Evolutionary conservation across 2,113 vertebrate species (phyloP), one percentile per base, ranked within the genome.

Genomic region (Rhinolophus sinicus): DNA sequence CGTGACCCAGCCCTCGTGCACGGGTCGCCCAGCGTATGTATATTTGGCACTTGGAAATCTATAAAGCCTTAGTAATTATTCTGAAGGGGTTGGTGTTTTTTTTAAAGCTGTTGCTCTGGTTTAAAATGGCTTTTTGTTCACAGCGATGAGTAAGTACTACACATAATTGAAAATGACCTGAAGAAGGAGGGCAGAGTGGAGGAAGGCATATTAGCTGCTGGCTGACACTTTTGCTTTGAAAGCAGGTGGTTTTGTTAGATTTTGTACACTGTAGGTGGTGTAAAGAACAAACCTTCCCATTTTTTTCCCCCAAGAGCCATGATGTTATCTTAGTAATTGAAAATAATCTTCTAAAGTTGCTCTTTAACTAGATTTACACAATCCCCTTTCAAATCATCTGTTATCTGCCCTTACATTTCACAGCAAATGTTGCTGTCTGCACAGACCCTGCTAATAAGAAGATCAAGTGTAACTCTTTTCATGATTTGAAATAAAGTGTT

Each of bases 311-410:
- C 67, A 84, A 97, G 96, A 98, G 94, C 89, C 67, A 85, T 92
- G 98, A 98, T 99, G 98, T 98, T 98, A 99, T 99, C 98, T 98
- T 95, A 75, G 94, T 98, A 99, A 98, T 98, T 98, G 98, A 98
- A 99, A 99, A 98, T 98, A 98, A 98, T 98, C 97, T 98, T 97
- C 98, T 97, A 95, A 98, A 98, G 97, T 97, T 98, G 97, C 97
- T 98, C 93, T 95, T 98, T 98, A 98, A 98, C 97, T 98, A 96
- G 98, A 98, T 97, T 98, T 98, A 98, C 96, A 98, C 90, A 97
- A 98, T 97, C 88, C 70, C 47, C 38, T 98, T 98, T 98, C 98
- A 98, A 98, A 98, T 98, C 98, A 97, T 77, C 97, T 97, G 97
- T 98, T 98, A 98, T 98, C 98, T 98, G 97, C 78, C 95, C 93